Evolutionary conservation across 2,888 invertebrate genomes (phyloP), one percentile per base, ranked within the genome.

Genomic region (Resseliella maxima): DNA sequence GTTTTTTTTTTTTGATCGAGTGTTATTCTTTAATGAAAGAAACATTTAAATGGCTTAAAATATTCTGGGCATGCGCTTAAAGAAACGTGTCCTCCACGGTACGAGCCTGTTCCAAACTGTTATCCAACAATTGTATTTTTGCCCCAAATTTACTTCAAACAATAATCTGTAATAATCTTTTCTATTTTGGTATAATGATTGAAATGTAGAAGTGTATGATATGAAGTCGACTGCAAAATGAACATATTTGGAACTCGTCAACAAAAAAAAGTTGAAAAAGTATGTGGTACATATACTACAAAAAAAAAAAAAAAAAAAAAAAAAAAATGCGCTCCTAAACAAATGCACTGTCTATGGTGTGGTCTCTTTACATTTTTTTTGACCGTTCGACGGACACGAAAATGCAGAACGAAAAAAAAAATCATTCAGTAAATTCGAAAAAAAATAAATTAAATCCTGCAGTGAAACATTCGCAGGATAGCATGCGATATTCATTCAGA

Each of bases 371-470:
- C 59, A 59, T 24, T 24, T 59, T 59, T 50, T 59, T 3, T 59
- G 15, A 3, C n/a, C 59, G 24, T 6, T 59, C 24, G 21, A 50
- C 15, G 15, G 15, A 50, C 15, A 50, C 41, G 21, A 10, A 18
- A 10, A 18, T 18, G 50, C 10, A 18, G 2, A 59, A 59, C 6
- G 6, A 24, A 59, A n/a, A 72, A 15, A 72, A 72, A 72, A 72
- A 72, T 31, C 3, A 31, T 72, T 72, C 72, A 72, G 72, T 35
- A 35, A 72, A 72, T 31, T 31, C 31, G 31, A 31, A 72, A 35
- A 72, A 72, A 31, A 72, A 72, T 72, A 35, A n/a, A n/a, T n/a
- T n/a, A 72, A 72, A 72, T 72, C 72, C 72, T 15, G 72, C 72
- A 72, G 72, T 15, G 72, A 27, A 31, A 35, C 31, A 72, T 15